phyloP scores from a whole-genome alignment of 2,797 vertebrate species.

The Discoglossus pictus region DNA sequence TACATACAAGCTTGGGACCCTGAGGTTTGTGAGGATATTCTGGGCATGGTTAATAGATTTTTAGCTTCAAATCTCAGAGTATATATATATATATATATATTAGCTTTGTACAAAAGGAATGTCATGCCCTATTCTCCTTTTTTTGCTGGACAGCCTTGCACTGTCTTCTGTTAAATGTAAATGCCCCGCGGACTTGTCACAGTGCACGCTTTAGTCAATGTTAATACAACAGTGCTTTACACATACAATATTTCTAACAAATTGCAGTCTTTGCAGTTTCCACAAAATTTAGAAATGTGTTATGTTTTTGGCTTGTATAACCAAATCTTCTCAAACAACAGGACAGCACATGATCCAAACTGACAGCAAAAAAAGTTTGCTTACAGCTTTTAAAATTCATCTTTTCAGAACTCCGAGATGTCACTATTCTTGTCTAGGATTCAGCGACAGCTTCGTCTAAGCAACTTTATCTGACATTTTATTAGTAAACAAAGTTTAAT shows the following conservation, averaged over 20 bases:
- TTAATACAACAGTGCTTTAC: too few relatives aligned
- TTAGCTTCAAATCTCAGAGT: too few relatives aligned
- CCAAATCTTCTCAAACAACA: conserved; percentile 10
- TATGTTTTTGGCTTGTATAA: not conserved
- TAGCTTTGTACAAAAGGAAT: too few relatives aligned
- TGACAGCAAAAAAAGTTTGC: conserved; percentile 18
- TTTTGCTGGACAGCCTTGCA: conserved; percentile 17
- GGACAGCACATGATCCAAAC: conserved; percentile 5
- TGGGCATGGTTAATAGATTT: too few relatives aligned
- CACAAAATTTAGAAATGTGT: too few relatives aligned
- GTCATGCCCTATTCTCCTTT: not conserved
- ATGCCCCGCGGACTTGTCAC: conserved; percentile 1
- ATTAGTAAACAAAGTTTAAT: not conserved
- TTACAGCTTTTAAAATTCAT: not conserved
- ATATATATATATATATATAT: too few relatives aligned
- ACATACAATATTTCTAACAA: conserved; percentile 24
- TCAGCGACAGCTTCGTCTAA: not conserved
- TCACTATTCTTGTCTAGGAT: conserved; percentile 1
- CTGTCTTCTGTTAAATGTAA: conserved; percentile 18
- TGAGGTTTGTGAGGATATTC: too few relatives aligned
- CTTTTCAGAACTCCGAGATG: conserved; percentile 5
- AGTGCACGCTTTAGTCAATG: conserved; percentile 5
- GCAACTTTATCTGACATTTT: not conserved
- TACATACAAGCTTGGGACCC: too few relatives aligned
- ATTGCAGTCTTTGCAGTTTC: conserved; percentile 4